Evolutionary conservation across 1,140 invertebrate genomes (phyloP).

Genomic region (Conopomorpha cramerella): DNA sequence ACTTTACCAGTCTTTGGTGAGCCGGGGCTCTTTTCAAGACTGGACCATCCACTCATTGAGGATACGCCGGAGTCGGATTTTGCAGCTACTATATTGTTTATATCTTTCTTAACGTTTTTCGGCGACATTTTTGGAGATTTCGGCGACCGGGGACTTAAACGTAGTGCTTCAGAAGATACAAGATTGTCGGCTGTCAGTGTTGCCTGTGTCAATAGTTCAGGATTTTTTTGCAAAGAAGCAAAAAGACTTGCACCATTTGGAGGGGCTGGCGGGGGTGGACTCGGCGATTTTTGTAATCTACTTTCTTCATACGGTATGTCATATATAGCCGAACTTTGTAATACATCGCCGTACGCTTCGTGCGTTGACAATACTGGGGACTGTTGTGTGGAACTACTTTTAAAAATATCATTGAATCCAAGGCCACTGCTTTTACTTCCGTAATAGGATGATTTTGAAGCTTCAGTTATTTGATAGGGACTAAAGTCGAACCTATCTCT

Average conservation of each 20-base stretch:
- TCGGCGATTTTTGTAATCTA: constrained; percentile 62
- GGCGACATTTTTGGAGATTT: constrained; percentile 77
- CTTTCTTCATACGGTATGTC: constrained; percentile 58
- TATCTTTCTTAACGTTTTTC: constrained; percentile 70
- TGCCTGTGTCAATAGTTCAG: constrained; percentile 19
- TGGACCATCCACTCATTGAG: constrained; percentile 85
- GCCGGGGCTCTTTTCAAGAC: constrained; percentile 80
- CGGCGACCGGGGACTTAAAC: constrained; percentile 70
- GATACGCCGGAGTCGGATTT: constrained; percentile 85
- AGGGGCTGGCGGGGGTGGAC: constrained; percentile 81
- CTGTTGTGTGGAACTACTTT: constrained; percentile 51
- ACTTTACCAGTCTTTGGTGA: constrained; percentile 63
- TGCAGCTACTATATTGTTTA: constrained; percentile 67
- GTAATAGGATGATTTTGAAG: constrained; percentile 34
- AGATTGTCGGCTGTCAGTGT: constrained; percentile 30
- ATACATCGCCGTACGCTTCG: constrained; percentile 68
- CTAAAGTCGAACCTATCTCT: constrained; percentile 54
- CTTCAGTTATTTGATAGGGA: constrained; percentile 36
- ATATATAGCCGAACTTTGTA: too few relatives aligned
- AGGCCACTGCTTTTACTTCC: constrained; percentile 27
- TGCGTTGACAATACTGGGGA: constrained; percentile 69
- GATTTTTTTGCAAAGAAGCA: constrained; percentile 35
- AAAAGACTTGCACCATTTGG: constrained; percentile 60
- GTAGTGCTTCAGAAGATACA: constrained; percentile 50
- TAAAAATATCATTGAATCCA: constrained; percentile 35